Evolutionary conservation across 2,113 vertebrate genomes (phyloP).

Genomic region (Odocoileus virginianus): DNA sequence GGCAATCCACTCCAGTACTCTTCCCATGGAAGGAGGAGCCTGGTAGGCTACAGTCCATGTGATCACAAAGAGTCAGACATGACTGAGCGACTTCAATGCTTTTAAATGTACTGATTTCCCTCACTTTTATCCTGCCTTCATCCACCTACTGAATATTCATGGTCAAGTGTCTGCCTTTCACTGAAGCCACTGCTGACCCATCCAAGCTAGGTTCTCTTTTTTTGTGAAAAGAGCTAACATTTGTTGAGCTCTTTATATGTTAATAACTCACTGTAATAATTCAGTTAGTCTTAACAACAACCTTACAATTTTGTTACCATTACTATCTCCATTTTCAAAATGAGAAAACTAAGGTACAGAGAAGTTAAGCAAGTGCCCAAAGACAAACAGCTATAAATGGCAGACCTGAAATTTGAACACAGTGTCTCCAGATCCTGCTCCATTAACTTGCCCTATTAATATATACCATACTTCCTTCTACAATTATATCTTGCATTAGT

Average conservation of each 20-base stretch:
- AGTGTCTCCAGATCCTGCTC: not conserved
- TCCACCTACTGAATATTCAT: not conserved
- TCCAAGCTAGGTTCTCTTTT: not conserved
- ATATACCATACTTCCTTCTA: not conserved
- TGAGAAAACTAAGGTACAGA: conserved; percentile 16
- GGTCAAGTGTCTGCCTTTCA: not conserved
- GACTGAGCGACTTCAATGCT: not conserved
- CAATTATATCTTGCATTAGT: not conserved
- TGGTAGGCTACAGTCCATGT: not conserved
- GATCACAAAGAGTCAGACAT: not conserved
- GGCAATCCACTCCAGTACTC: not conserved
- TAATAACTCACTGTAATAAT: not conserved
- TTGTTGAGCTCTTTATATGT: not conserved
- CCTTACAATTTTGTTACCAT: not conserved
- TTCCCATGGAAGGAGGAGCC: not conserved
- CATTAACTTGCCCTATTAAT: not conserved
- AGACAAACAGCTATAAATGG: not conserved
- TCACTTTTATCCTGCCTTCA: not conserved
- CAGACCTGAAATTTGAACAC: not conserved
- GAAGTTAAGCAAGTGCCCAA: not conserved
- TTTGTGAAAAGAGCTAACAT: not conserved
- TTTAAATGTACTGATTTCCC: not conserved
- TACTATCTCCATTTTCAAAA: conserved; percentile 28
- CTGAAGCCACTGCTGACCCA: not conserved
- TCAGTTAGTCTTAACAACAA: conserved; percentile 14